phyloP scores from a whole-genome alignment of 2,888 invertebrate species.

The Acrobasis suavella region DNA sequence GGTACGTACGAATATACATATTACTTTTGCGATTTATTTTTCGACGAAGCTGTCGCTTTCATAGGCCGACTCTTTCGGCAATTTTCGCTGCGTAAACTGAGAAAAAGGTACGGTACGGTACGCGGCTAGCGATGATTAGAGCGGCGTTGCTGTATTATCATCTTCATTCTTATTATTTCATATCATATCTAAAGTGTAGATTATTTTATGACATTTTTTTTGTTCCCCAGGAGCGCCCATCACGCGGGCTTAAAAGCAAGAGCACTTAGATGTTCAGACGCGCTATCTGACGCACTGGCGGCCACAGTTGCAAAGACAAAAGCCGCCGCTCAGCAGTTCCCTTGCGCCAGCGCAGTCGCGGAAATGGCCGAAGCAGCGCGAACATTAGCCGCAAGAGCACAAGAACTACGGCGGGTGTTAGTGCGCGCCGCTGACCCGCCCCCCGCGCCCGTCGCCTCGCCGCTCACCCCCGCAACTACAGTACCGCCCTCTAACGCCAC shows the following conservation, averaged over 20 bases:
- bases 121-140: no score
- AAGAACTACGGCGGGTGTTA: conserved; percentile 88
- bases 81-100: no score
- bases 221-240: conserved; percentile 85
- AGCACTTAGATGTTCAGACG: conserved; percentile 89
- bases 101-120: no score
- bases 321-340: conserved; percentile 95
- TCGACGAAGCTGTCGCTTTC: no score
- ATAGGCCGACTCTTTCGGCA: no score
- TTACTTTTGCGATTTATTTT: no score
- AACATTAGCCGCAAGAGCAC: conserved; percentile 91
- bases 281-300: conserved; percentile 90
- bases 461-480: conserved; percentile 58
- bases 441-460: conserved; percentile 48
- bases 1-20: conserved; percentile 55
- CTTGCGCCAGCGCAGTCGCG: conserved; percentile 93
- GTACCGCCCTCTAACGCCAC: conserved; percentile 60
- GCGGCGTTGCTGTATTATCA: no score
- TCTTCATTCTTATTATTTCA: no score
- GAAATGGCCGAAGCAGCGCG: conserved; percentile 97
- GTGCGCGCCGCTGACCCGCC: conserved; percentile 85
- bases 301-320: conserved; percentile 94
- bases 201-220: background rate
- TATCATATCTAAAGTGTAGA: no score
- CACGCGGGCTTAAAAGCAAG: conserved; percentile 88